Conservation (phyloP, 2,888 invertebrate species). For the Cybosia mesomella region DNA sequence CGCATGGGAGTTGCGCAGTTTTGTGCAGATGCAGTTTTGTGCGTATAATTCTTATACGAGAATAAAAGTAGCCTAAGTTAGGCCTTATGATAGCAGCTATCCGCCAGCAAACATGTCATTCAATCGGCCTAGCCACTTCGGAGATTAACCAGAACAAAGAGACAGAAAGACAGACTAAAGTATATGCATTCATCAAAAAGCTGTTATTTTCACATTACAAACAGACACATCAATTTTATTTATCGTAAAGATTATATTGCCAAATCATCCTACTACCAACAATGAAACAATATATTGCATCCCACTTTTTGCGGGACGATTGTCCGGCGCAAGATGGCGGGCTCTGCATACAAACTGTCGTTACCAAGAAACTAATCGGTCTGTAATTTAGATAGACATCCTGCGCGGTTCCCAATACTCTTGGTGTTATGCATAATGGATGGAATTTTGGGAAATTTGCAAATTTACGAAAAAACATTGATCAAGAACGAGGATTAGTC, state of each 20-base stretch:
- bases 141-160: too few relatives aligned
- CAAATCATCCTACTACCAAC: constrained; percentile 35
- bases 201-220: neutral
- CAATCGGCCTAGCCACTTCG: too few relatives aligned
- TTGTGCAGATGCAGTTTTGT: too few relatives aligned
- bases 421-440: constrained; percentile 62
- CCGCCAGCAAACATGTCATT: too few relatives aligned
- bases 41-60: too few relatives aligned
- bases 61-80: too few relatives aligned
- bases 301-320: constrained; percentile 52
- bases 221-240: neutral
- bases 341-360: constrained; percentile 59
- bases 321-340: constrained; percentile 35
- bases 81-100: too few relatives aligned
- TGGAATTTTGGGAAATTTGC: constrained; percentile 37
- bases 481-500: neutral
- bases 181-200: neutral
- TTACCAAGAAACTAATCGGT: constrained; percentile 81
- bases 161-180: neutral
- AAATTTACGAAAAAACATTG: neutral
- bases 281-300: constrained; percentile 51
- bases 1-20: too few relatives aligned
- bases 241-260: constrained; percentile 24
- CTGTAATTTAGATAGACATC: constrained; percentile 80
- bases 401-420: constrained; percentile 62